phyloP scores from a whole-genome alignment of 2,797 vertebrate species.

The Tinamus major region DNA sequence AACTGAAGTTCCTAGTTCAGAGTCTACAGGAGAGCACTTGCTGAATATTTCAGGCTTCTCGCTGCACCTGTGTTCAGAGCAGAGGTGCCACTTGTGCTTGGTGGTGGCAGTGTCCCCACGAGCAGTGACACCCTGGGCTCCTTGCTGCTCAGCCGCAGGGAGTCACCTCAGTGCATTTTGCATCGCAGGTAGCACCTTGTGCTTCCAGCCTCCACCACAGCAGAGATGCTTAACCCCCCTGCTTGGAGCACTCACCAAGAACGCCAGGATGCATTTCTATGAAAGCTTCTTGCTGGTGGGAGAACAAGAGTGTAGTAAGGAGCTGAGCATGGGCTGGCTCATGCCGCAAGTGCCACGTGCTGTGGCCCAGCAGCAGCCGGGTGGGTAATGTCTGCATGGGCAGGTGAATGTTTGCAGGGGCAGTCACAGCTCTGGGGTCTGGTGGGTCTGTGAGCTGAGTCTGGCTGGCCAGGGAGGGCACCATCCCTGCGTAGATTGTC shows the following conservation, averaged over 20 bases:
- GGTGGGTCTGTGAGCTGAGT: background rate
- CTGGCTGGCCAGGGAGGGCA: background rate
- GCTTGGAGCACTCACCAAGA: fast-evolving
- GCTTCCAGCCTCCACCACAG: fast-evolving
- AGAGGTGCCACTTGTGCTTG: background rate
- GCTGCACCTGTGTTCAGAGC: constrained; percentile 18
- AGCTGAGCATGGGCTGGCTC: background rate
- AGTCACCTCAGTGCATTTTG: background rate
- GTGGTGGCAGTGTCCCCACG: background rate
- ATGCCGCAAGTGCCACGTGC: background rate
- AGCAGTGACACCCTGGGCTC: background rate
- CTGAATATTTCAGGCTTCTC: background rate
- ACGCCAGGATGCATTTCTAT: background rate
- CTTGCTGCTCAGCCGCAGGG: background rate
- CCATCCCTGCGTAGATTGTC: background rate
- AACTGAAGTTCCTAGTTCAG: background rate
- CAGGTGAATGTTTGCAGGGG: background rate
- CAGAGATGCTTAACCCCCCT: background rate
- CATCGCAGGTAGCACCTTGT: fast-evolving
- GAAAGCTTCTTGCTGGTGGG: fast-evolving
- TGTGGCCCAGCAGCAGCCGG: fast-evolving
- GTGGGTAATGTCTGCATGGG: background rate
- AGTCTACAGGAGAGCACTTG: background rate
- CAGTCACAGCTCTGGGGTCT: background rate
- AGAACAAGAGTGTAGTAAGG: no score